Percentiles rank a stretch among this genome's conserved stretches.
Conservation (phyloP, 2,797 vertebrate species). For the Phataginus tetradactyla region DNA sequence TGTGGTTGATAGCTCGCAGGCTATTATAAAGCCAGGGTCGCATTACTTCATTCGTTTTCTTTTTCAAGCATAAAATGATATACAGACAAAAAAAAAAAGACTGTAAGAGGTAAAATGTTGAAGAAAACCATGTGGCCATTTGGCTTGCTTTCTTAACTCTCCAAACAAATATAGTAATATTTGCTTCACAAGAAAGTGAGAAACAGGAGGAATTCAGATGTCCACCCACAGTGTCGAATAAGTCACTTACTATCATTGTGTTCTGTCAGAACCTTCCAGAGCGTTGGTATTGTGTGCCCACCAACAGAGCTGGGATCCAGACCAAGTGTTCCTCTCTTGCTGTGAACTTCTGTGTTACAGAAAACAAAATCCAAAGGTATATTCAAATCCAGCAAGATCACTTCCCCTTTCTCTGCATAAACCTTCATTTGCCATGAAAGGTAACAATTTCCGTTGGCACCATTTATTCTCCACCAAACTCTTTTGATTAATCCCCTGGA, state of each 20-base stretch:
- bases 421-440: neutral
- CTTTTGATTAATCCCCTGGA: neutral
- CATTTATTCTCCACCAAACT: neutral
- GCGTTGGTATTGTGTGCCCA: neutral
- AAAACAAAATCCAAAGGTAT: slow-evolving; percentile 43
- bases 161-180: neutral
- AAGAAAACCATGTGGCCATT: neutral
- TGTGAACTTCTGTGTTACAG: neutral
- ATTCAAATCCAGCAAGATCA: neutral
- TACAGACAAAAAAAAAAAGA: neutral
- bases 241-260: neutral
- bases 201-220: neutral
- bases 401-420: neutral
- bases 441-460: slow-evolving; percentile 1
- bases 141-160: neutral
- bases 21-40: neutral
- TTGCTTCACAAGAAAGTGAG: neutral
- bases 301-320: neutral
- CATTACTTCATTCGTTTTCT: slow-evolving; percentile 20
- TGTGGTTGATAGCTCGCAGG: neutral
- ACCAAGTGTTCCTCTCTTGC: neutral
- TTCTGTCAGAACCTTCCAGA: neutral
- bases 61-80: neutral
- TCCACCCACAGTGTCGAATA: neutral
- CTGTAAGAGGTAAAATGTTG: neutral